phyloP scores from a whole-genome alignment of 1,140 invertebrate genomes.

The Scaptomyza pallida region DNA sequence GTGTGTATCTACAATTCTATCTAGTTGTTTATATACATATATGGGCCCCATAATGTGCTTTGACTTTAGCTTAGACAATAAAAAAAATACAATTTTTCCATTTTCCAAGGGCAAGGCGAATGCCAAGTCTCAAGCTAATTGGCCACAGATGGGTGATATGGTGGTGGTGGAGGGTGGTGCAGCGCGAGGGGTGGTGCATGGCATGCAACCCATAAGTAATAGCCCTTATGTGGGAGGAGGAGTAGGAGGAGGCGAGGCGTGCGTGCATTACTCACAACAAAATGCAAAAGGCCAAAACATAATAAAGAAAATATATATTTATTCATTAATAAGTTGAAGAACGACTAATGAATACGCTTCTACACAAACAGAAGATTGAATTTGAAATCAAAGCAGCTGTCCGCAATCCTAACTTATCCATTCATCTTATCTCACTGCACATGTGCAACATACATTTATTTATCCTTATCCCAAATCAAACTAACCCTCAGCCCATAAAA shows the following conservation, averaged over 20 bases:
- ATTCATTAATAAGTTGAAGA: slow-evolving; percentile 48
- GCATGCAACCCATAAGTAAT: slow-evolving; percentile 34
- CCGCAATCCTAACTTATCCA: neutral
- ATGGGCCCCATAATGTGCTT: slow-evolving; percentile 20
- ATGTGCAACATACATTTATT: neutral
- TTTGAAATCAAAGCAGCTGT: neutral
- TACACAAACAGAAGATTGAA: neutral
- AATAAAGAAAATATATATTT: slow-evolving; percentile 34
- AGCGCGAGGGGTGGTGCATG: neutral
- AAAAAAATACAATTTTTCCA: slow-evolving; percentile 56
- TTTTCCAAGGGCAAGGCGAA: slow-evolving; percentile 66
- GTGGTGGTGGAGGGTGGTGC: neutral
- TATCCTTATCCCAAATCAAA: neutral
- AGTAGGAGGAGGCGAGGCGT: no score
- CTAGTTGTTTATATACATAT: slow-evolving; percentile 23
- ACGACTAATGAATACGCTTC: slow-evolving; percentile 1
- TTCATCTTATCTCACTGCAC: neutral
- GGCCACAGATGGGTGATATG: slow-evolving; percentile 8
- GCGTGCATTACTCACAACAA: slow-evolving; percentile 42
- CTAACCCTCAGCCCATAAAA: slow-evolving; percentile 1
- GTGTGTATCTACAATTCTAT: slow-evolving; percentile 15
- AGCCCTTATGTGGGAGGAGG: slow-evolving; percentile 5
- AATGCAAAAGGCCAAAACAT: slow-evolving; percentile 37
- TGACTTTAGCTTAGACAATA: slow-evolving; percentile 55
- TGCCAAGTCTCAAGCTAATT: slow-evolving; percentile 39